Base-by-base conservation (phyloP, 2,888 invertebrate genomes). In the Zele albiditarsus region DNA sequence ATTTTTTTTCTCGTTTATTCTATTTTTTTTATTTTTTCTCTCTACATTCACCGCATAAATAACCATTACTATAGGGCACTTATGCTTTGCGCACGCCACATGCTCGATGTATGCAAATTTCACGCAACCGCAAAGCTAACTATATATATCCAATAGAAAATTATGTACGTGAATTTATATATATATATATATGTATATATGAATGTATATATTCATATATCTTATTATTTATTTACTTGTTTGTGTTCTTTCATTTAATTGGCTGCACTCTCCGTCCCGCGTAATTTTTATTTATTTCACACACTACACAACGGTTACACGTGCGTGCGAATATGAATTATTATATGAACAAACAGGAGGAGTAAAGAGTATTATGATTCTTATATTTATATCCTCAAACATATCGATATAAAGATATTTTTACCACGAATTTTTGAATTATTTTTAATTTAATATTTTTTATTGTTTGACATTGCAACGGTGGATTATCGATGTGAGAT, bases 31-130 rank as follows among this genome's bases (percentile, higher is more conserved):
- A 4, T 31, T 12, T 38, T 38, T 74, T 70, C 58, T 60, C 33
- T 58, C 57, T 31, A 25, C 38, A 20, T 58, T 70, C 58, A 70
- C 70, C 38, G 33, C 42, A 68, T 49, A 6, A 0, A 38, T 8
- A 38, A 27, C 14, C 49, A 20, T 67, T 25, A 65, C 42, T 46
- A 16, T 53, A 49, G 27, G 28, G 38, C 33, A 65, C 12, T 38
- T 68, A 28, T 14, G 20, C 3, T 23, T 74, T 67, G 69, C 76
- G 76, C 76, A 78, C 74, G 76, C 78, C 78, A 78, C 76, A 78
- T 78, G 78, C 65, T 76, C 66, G 67, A 74, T 71, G 57, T 76
- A 78, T 78, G 78, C 78, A 78, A 78, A 78, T 78, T 76, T 70
- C 62, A 46, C 72, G 72, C 70, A 38, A 76, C 78, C 76, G 66